Base-by-base conservation (phyloP, 2,113 vertebrate species). In the Anoplopoma fimbria region DNA sequence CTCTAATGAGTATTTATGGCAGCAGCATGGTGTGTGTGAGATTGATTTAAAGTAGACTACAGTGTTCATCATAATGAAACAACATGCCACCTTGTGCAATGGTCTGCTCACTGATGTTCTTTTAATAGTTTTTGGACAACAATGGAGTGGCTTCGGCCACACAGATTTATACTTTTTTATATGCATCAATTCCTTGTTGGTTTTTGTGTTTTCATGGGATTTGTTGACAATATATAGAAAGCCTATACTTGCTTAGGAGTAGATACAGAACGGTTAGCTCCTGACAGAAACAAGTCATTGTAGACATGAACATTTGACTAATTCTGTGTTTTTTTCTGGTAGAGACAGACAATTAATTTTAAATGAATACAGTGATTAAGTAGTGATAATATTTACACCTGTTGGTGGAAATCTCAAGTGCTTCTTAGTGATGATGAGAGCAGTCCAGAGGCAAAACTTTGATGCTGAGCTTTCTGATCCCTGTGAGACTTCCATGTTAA, bases 401-500 rank as follows among this genome's bases (percentile, higher is more conserved):
- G 87, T 93, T 89, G 91, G 77, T 57, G 69, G 38, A 85, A 82
- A 85, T 87, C 83, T 82, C 77, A 60, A 81, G 85, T 55, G 87
- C 71, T 82, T 82, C 68, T 69, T 29, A 36, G 69, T 71, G 71
- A 86, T 81, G 83, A 88, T 85, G 86, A 87, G 78, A 82, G 80
- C 63, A 33, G 72, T 6, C 84, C 83, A 47, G 77, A 86, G 72
- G 84, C 81, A 87, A 90, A n/a, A 94, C 92, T 90, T 90, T 92
- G 88, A 93, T 79, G 88, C 85, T 84, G 76, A 85, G 90, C 86
- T 84, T 90, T 83, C 87, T 92, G 91, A 93, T 92, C 91, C 91
- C 90, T 51, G 51, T 79, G 90, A 94, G 92, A 93, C 90, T 93
- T 87, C 90, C 79, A 88, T 95, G 93, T 93, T 94, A 94, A 95